A percentile compares a stretch with the other conserved stretches of the same genome.
phyloP scores from a whole-genome alignment of 1,140 invertebrate species.

The Bacillus rossius region DNA sequence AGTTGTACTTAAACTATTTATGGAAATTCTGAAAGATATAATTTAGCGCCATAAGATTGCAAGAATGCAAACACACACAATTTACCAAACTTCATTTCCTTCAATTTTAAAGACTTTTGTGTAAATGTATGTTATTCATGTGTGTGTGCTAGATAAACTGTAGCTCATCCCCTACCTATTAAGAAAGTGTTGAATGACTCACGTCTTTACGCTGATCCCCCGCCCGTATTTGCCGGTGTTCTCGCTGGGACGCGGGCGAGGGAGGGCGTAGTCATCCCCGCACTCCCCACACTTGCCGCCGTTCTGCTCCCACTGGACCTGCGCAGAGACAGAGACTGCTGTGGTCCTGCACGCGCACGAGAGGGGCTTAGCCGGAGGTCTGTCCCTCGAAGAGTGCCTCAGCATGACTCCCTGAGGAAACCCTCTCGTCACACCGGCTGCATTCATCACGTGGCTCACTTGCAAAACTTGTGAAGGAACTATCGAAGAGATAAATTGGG shows the following conservation, averaged over 20 bases:
- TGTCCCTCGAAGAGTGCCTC: not conserved
- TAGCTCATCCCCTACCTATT: no score
- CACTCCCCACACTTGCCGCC: slow-evolving; percentile 52
- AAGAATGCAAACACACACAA: no score
- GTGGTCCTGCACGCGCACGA: no score
- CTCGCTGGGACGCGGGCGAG: slow-evolving; percentile 53
- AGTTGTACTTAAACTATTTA: no score
- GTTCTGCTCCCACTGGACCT: slow-evolving; percentile 44
- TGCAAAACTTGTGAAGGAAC: not conserved
- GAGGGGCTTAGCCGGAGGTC: not conserved
- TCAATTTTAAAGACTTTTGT: no score
- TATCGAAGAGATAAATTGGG: no score
- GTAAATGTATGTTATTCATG: no score
- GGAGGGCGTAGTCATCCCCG: slow-evolving; percentile 47
- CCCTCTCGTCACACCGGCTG: not conserved
- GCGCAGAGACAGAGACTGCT: slow-evolving; percentile 22
- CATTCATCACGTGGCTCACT: not conserved
- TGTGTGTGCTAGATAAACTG: no score
- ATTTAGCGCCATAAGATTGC: no score
- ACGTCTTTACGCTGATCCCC: slow-evolving; percentile 44
- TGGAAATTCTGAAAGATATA: no score
- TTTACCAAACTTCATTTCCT: no score
- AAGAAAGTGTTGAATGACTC: slow-evolving; percentile 2
- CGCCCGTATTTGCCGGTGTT: slow-evolving; percentile 53
- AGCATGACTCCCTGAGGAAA: not conserved